Evolutionary conservation across 2,113 vertebrate genomes (phyloP), one percentile per base, ranked within the genome.

Genomic region (Anser cygnoides): DNA sequence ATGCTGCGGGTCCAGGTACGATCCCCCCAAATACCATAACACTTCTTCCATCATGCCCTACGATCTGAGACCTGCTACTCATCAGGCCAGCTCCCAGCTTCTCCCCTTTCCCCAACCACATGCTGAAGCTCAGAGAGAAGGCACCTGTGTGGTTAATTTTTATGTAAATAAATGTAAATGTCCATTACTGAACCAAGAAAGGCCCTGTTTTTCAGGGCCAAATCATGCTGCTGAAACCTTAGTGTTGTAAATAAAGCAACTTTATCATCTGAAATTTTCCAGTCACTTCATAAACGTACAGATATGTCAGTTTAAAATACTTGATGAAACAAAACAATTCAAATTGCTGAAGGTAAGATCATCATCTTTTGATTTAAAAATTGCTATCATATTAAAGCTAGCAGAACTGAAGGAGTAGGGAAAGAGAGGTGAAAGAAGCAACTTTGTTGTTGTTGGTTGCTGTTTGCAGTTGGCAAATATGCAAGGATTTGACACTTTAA

Each of bases 211-310:
- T 97, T 95, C 94, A 96, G 82, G 90, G 94, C 72, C 81, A 72
- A 77, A 74, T 77, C 85, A 92, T 90, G 91, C 90, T n/a, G 83
- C 90, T 20, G 77, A 94, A 92, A 91, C 31, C 13, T 84, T 93
- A 87, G 87, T 95, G 77, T 94, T 92, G 96, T 95, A 95, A 97
- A 96, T 96, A 96, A 96, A 96, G 91, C 89, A 59, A 57, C 87
- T 94, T 95, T 87, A 96, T 92, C 76, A 87, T 96, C 88, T 44
- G 75, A 87, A 81, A 85, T 91, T 89, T 72, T 83, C 91, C 78
- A 37, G 23, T 71, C 8, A 63, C 70, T 75, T 84, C 66, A 86
- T 79, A 94, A 86, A 90, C 59, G 74, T 86, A 66, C 14, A 1
- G 90, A 81, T 92, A 92, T 91, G 94, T 92, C 87, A 81, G 90